Evolutionary conservation across 1,140 invertebrate species (phyloP), one percentile per base, ranked within the genome.

Genomic region (Eumaeus atala): DNA sequence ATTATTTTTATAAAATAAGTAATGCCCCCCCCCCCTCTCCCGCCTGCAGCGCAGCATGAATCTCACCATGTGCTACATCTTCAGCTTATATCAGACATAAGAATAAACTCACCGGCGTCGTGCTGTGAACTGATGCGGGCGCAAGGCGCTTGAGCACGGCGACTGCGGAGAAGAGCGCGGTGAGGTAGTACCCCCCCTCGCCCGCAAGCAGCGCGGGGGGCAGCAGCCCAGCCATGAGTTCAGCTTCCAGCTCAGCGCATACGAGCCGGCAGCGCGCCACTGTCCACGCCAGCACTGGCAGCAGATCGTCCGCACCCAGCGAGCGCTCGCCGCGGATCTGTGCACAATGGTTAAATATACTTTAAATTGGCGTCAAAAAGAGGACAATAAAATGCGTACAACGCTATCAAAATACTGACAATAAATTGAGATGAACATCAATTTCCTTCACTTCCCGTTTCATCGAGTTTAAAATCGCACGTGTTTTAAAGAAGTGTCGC

Each of bases 51-150:
- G 95, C 96, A 0, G 95, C 95, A 59, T 97, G 96, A 98, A 88
- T 9, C 96, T 96, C 91, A 95, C 97, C 95, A 98, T 98, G 72
- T 97, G 95, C 72, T 98, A 96, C 0, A 95, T 95, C 77, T 98
- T 97, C 42, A 98, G 92, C 88, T 98, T 97, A 4, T 95, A 96
- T 18, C 95, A 94, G 0, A 96, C 92, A n/a, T n/a, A n/a, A n/a
- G n/a, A n/a, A n/a, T n/a, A n/a, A n/a, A 74, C 73, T 70, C 52
- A 82, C 78, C 35, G 77, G 67, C 9, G 72, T 58, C 37, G 67
- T 51, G 56, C 67, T 77, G 0, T 79, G 70, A 1, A 66, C 74
- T 0, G 70, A 57, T 5, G 83, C 76, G 0, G 83, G 83, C 5
- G 81, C 83, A 8, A 97, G 92, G 69, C 93, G 95, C 87, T 98